phyloP scores from a whole-genome alignment of 2,113 vertebrate genomes.

The Cheirogaleus medius region DNA sequence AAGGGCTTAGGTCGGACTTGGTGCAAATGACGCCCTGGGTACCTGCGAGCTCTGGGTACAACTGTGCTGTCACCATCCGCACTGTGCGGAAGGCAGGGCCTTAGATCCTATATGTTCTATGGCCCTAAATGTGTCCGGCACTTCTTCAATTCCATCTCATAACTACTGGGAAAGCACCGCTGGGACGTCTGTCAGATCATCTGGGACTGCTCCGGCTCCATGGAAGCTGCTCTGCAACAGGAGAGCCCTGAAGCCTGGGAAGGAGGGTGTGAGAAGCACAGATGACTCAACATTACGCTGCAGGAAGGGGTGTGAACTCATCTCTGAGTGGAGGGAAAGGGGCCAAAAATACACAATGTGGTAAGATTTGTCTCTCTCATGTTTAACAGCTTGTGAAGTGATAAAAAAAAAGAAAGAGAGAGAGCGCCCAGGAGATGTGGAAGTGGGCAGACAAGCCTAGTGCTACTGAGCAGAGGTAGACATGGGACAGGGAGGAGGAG shows the following conservation, averaged over 20 bases:
- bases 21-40: too few relatives aligned
- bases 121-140: background rate
- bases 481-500: background rate
- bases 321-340: background rate
- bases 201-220: background rate
- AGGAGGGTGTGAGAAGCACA: background rate
- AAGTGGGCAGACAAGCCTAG: background rate
- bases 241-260: background rate
- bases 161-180: background rate
- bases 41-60: too few relatives aligned
- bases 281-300: background rate
- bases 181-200: background rate
- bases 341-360: background rate
- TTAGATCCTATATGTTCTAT: too few relatives aligned
- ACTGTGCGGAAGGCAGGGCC: too few relatives aligned
- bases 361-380: background rate
- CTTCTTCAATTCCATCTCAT: background rate
- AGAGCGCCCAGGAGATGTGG: background rate
- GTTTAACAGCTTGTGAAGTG: constrained; percentile 50
- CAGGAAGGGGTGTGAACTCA: background rate
- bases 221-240: background rate
- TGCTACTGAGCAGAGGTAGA: background rate
- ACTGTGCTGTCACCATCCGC: too few relatives aligned
- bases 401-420: background rate
- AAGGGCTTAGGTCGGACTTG: too few relatives aligned